Percentiles rank a stretch among this genome's conserved stretches.
phyloP scores from a whole-genome alignment of 2,113 vertebrate genomes.

The Bufo gargarizans region DNA sequence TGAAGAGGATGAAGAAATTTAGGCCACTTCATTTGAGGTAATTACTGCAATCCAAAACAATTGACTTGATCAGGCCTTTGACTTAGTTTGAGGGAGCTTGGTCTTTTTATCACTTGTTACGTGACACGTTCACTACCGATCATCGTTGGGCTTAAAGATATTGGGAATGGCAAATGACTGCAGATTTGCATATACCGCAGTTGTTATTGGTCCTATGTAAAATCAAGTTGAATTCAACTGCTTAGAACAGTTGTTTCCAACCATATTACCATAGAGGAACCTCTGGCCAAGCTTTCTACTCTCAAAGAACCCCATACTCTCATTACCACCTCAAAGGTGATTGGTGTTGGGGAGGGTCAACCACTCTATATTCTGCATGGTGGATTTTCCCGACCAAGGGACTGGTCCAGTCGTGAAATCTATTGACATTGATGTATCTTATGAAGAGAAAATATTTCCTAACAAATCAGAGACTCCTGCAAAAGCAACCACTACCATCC shows the following conservation, averaged over 20 bases:
- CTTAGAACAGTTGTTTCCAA: neutral
- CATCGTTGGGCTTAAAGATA: neutral
- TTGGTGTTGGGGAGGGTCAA: too few species aligned
- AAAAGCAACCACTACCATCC: too few species aligned
- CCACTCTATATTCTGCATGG: too few species aligned
- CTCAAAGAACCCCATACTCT: neutral
- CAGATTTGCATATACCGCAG: neutral
- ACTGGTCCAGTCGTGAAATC: too few species aligned
- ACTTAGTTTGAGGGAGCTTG: conserved; percentile 7
- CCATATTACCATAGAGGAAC: neutral
- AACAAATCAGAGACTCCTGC: too few species aligned
- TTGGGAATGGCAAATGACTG: neutral
- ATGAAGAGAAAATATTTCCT: too few species aligned
- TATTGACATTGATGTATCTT: too few species aligned
- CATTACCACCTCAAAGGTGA: neutral
- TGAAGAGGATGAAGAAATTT: conserved; percentile 11
- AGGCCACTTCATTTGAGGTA: conserved; percentile 1
- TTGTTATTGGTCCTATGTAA: neutral
- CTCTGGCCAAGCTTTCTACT: neutral
- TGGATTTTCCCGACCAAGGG: too few species aligned
- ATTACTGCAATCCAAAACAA: conserved; percentile 4
- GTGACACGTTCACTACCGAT: neutral
- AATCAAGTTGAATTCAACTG: neutral
- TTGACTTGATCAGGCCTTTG: conserved; percentile 9
- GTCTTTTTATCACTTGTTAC: neutral